These are phyloP conservation scores for Drosophila prostipennis DNA, from an alignment of 2,888 invertebrate species.

Conservation along the genomic window DNA sequence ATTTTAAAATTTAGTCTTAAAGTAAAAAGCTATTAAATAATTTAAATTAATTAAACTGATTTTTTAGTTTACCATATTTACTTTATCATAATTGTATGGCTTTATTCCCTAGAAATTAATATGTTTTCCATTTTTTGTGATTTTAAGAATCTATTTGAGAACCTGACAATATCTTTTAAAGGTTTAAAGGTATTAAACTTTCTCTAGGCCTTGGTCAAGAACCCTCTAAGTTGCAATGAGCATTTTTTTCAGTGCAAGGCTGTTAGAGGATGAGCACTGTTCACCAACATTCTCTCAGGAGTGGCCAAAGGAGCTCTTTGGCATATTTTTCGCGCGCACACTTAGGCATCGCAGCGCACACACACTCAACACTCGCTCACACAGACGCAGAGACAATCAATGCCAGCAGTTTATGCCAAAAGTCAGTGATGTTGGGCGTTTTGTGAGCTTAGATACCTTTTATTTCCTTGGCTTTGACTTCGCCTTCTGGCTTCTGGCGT, in stretches of 20 bases:
- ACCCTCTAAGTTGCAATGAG: too few relatives aligned
- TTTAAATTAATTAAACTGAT: too few relatives aligned
- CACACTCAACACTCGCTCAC: conserved; percentile 9
- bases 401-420: conserved; percentile 62
- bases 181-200: too few relatives aligned
- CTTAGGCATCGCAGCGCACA: conserved; percentile 21
- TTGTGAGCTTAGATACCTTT: conserved; percentile 40
- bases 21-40: too few relatives aligned
- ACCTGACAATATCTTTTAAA: too few relatives aligned
- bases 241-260: conserved; percentile 3
- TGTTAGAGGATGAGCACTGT: conserved; percentile 10
- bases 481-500: conserved; percentile 39
- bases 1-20: too few relatives aligned
- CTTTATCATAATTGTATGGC: too few relatives aligned
- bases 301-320: conserved; percentile 38
- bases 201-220: too few relatives aligned
- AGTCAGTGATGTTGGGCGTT: conserved; percentile 55
- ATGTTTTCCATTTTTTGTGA: too few relatives aligned
- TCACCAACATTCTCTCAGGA: background rate
- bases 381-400: conserved; percentile 56
- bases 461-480: conserved; percentile 40
- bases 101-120: too few relatives aligned
- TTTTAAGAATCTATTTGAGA: too few relatives aligned
- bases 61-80: too few relatives aligned
- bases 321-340: conserved; percentile 53